These are phyloP conservation scores for Galago senegalensis DNA, from an alignment of 2,797 vertebrate genomes.

Conservation along the genomic window DNA sequence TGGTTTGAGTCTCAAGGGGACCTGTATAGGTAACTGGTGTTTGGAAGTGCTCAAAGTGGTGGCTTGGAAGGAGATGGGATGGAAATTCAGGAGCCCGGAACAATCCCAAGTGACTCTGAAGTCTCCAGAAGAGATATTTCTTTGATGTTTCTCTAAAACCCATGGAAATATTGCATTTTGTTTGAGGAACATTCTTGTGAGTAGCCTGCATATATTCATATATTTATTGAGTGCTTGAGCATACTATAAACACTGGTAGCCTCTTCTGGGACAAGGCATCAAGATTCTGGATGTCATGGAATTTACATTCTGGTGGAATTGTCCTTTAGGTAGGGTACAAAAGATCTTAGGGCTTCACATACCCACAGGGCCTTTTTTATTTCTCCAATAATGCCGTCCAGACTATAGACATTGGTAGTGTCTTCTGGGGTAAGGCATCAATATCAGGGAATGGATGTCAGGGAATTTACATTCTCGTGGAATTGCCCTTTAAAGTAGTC, in stretches of 20 bases:
- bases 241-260: background rate
- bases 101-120: background rate
- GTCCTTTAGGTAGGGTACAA: background rate
- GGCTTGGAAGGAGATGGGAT: background rate
- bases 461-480: slow-evolving; percentile 30
- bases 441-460: background rate
- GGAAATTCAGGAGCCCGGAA: slow-evolving; percentile 39
- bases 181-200: background rate
- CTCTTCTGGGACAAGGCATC: background rate
- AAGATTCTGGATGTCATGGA: background rate
- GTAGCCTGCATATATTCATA: background rate
- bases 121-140: slow-evolving; percentile 16
- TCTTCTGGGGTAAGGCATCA: background rate
- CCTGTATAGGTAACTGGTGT: background rate
- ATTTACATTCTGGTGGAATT: slow-evolving; percentile 35
- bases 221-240: background rate
- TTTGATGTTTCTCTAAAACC: slow-evolving; percentile 21
- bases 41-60: background rate
- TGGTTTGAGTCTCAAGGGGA: slow-evolving; percentile 12
- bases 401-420: background rate
- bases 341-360: background rate
- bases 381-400: background rate
- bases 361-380: background rate
- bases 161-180: slow-evolving; percentile 5
- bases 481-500: slow-evolving; percentile 2